phyloP scores from a whole-genome alignment of 2,797 vertebrate genomes.

The Parotocinclus haroldoi region DNA sequence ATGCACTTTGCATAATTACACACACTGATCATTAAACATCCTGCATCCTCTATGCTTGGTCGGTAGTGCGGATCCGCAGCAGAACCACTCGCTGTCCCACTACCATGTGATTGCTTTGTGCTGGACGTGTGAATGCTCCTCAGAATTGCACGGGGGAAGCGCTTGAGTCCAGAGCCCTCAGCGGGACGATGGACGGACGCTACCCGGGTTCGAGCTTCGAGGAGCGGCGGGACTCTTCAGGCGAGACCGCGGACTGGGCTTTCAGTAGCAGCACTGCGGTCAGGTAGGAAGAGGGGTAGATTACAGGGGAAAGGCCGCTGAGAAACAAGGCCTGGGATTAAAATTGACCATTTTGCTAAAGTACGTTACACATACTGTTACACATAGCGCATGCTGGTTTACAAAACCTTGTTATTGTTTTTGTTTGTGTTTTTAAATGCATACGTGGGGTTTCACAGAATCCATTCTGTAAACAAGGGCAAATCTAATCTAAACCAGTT shows the following conservation, averaged over 20 bases:
- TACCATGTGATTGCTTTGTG: constrained; percentile 55
- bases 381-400: too few species aligned
- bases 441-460: too few species aligned
- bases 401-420: too few species aligned
- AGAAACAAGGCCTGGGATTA: constrained; percentile 71
- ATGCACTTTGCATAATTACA: not conserved
- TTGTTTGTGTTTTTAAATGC: too few species aligned
- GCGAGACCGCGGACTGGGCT: constrained; percentile 84
- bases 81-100: constrained; percentile 22
- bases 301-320: constrained; percentile 74
- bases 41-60: constrained; percentile 4
- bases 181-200: constrained; percentile 92
- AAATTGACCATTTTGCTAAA: too few species aligned
- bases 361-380: too few species aligned
- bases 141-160: constrained; percentile 67
- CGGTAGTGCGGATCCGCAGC: constrained; percentile 33
- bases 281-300: constrained; percentile 74
- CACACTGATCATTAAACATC: too few species aligned
- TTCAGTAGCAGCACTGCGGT: constrained; percentile 76
- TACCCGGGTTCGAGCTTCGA: constrained; percentile 87
- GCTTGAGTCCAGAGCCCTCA: constrained; percentile 58
- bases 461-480: too few species aligned
- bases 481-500: too few species aligned
- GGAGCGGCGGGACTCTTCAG: constrained; percentile 80
- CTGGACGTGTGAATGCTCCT: constrained; percentile 66